These are phyloP conservation scores for Portevinia maculata DNA, from an alignment of 2,888 invertebrate species.

Conservation along the genomic window DNA sequence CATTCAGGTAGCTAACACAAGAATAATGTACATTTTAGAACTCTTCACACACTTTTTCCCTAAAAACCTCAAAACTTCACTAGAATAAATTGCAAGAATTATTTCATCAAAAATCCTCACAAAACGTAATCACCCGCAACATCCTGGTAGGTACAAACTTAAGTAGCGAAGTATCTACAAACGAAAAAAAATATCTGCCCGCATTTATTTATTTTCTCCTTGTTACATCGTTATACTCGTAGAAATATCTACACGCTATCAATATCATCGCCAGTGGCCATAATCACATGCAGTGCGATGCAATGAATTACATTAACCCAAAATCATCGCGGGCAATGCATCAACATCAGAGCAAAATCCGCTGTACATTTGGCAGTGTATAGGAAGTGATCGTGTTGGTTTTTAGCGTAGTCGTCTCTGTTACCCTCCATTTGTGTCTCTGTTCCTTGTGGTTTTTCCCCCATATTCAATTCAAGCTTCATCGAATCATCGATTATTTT, in stretches of 20 bases:
- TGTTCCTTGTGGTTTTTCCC: slow-evolving; percentile 40
- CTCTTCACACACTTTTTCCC: too few relatives aligned
- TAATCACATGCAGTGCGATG: slow-evolving; percentile 67
- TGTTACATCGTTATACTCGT: slow-evolving; percentile 59
- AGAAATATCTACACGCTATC: slow-evolving; percentile 63
- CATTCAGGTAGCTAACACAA: too few relatives aligned
- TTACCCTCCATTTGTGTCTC: slow-evolving; percentile 21
- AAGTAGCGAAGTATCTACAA: not conserved
- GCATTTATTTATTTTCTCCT: slow-evolving; percentile 24
- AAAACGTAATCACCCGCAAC: not conserved
- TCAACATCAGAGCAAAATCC: slow-evolving; percentile 53
- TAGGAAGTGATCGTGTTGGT: slow-evolving; percentile 68
- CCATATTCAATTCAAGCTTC: slow-evolving; percentile 39
- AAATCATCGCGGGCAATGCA: slow-evolving; percentile 71
- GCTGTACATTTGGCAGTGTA: slow-evolving; percentile 48
- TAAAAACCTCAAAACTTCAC: too few relatives aligned
- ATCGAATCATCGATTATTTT: slow-evolving; percentile 62
- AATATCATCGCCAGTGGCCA: slow-evolving; percentile 68
- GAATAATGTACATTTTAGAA: too few relatives aligned
- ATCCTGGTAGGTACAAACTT: slow-evolving; percentile 15
- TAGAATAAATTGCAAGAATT: too few relatives aligned
- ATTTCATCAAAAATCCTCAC: too few relatives aligned
- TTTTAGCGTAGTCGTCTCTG: slow-evolving; percentile 5
- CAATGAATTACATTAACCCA: slow-evolving; percentile 74
- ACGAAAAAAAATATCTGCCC: not conserved